Base-by-base conservation (phyloP, 37 sponge, comb jelly and placozoan species). In the Amphimedon queenslandica region DNA sequence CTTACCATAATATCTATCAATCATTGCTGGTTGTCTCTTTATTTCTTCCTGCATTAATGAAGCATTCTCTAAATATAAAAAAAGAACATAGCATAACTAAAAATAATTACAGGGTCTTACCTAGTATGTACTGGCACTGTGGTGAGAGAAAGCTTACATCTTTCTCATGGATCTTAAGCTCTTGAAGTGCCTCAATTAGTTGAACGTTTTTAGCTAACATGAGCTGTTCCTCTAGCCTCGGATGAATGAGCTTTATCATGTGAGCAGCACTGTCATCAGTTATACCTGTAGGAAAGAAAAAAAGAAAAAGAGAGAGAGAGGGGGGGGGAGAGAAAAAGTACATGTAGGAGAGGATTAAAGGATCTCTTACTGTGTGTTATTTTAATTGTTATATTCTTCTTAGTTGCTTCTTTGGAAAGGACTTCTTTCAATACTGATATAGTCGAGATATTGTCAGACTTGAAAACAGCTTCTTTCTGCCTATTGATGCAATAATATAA, bases 171-270 rank as follows among this genome's bases (percentile, higher is more conserved):
- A 87, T 64, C 71, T 92, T 64, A 21, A 98, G 57, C 70, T 98
- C 99, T 81, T 93, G 92, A 55, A 98, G 86, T 34, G 92, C 95
- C 20, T 98, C 99, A 33, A 98, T 87, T 25, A 98, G 85, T 67
- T 98, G 99, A 1, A 94, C 92, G 68, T 92, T 92, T 83, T 98
- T 98, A 23, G 99, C 95, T 38, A 98, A 77, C 74, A 94, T 84
- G 20, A 98, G 78, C 83, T 98, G 99, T 25, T 78, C 80, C 63
- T 94, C 99, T 64, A 98, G 84, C 51, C 80, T 84, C 18, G 99
- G 99, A 66, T 88, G 83, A n/a, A 98, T 76, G 40, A 94, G 64
- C 13, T 71, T 73, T 25, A 98, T 66, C 69, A 95, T 78, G 78
- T 98, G 93, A 4, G 92, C 69, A 24, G 92, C 83, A 13, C 93